These are phyloP conservation scores for Melanostigma gelatinosum DNA, from an alignment of 2,113 vertebrate genomes.

Conservation along the genomic window DNA sequence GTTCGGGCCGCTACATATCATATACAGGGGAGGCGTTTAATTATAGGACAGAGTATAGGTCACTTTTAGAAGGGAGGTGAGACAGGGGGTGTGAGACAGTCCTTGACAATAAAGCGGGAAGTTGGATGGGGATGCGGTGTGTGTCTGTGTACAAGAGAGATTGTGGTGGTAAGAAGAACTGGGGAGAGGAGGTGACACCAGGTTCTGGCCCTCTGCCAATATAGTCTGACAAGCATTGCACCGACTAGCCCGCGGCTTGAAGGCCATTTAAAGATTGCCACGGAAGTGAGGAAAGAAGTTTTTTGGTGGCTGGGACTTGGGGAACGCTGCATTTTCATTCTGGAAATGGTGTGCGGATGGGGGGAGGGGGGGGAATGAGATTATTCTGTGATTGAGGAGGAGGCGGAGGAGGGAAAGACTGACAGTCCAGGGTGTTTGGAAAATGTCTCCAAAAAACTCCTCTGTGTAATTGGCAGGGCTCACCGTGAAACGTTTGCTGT, in stretches of 20 bases:
- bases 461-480: slow-evolving; percentile 64
- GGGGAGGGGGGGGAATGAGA: slow-evolving; percentile 39
- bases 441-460: slow-evolving; percentile 66
- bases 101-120: slow-evolving; percentile 44
- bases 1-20: slow-evolving; percentile 6
- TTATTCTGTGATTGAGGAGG: slow-evolving; percentile 73
- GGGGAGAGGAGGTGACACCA: slow-evolving; percentile 53
- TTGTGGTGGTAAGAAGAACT: slow-evolving; percentile 7
- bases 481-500: slow-evolving; percentile 63
- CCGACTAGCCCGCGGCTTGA: slow-evolving; percentile 57
- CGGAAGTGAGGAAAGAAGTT: slow-evolving; percentile 30
- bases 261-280: slow-evolving; percentile 66
- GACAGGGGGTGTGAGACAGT: slow-evolving; percentile 32
- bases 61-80: slow-evolving; percentile 38
- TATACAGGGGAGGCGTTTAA: slow-evolving; percentile 45
- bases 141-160: slow-evolving; percentile 21
- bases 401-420: slow-evolving; percentile 64
- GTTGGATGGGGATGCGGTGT: slow-evolving; percentile 30
- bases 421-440: slow-evolving; percentile 65
- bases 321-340: slow-evolving; percentile 59
- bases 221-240: slow-evolving; percentile 63
- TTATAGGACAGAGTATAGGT: slow-evolving; percentile 45
- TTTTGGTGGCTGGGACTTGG: slow-evolving; percentile 53
- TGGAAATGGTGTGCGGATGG: slow-evolving; percentile 61
- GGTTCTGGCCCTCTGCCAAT: slow-evolving; percentile 58